Conservation (phyloP, 2,888 invertebrate genomes). For the Bellardia bayeri region DNA sequence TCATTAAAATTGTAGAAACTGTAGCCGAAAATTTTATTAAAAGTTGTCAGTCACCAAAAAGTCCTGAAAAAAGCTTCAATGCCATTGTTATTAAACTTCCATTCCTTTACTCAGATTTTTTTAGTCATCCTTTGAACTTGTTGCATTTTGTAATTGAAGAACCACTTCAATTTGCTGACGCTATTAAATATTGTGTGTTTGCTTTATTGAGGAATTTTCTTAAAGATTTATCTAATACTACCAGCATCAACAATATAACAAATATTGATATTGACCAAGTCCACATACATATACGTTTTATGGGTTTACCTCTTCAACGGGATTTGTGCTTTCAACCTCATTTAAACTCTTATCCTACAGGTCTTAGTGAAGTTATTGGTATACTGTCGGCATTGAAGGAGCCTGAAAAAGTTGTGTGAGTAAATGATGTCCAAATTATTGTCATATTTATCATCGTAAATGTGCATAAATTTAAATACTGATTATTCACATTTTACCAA, state of each 20-base stretch:
- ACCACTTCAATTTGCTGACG: conserved; percentile 79
- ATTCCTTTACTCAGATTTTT: conserved; percentile 78
- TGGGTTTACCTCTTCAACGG: conserved; percentile 78
- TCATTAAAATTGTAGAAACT: conserved; percentile 77
- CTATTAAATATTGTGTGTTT: conserved; percentile 79
- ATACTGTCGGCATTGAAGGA: conserved; percentile 79
- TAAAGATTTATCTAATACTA: conserved; percentile 47
- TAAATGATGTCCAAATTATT: conserved; percentile 1
- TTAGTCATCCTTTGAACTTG: conserved; percentile 74
- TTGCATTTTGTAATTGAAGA: conserved; percentile 79
- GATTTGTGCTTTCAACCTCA: conserved; percentile 77
- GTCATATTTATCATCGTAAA: too few relatives aligned
- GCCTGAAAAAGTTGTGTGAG: conserved; percentile 79
- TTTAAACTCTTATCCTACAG: conserved; percentile 74
- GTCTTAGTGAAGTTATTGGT: conserved; percentile 78
- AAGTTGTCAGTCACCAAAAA: conserved; percentile 74
- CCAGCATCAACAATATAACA: neutral
- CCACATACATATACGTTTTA: conserved; percentile 79
- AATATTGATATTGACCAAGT: conserved; percentile 79
- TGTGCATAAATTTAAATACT: too few relatives aligned
- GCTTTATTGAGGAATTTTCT: conserved; percentile 77
- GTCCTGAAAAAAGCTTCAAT: conserved; percentile 79
- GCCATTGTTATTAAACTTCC: conserved; percentile 78
- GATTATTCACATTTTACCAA: too few relatives aligned
- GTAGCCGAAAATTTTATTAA: conserved; percentile 75